Base-by-base conservation (phyloP, 2,113 vertebrate species). In the Sigmodon hispidus region DNA sequence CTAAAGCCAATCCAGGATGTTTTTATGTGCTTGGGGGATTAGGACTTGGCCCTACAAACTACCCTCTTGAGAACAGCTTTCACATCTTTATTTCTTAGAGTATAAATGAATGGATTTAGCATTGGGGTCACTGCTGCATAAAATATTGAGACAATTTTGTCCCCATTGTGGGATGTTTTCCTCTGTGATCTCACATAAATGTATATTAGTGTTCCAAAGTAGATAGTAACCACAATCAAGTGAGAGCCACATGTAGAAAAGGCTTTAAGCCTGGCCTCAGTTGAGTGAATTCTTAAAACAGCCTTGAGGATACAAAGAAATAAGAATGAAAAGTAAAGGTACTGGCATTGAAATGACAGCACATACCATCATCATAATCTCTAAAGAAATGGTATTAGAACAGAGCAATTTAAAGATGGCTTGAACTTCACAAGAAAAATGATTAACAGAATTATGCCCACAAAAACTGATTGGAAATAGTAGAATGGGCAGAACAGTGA, bases 61-160 rank as follows among this genome's bases (percentile, higher is more conserved):
- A 67, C 40, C 63, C 9, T 91, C 29, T 22, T 43, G 61, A 91
- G n/a, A 65, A 70, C 70, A 65, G 55, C 63, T 93, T 87, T 87
- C 69, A 84, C 81, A 16, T 90, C 90, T 76, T 93, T 88, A 87
- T 96, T 96, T 92, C 91, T 95, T 69, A 83, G 40, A 19, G 91
- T 95, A 21, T 97, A 97, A n/a, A 97, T 94, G 59, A 97, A 40
- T 29, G 97, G 86, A 50, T 95, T 97, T 34, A 98, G 45, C 70
- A 96, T 90, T 7, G 95, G 94, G 11, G 76, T 97, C 69, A 97
- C 90, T 45, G 94, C 84, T 65, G 87, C 84, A 93, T 97, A 97
- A 76, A 97, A 76, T 59, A 94, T 34, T 48, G 95, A 97, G 45
- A 95, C 57, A 61, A 95, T 89, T 72, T 96, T 97, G 63, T 97